Percentiles rank a stretch among this genome's conserved stretches.
phyloP scores from a whole-genome alignment of 2,113 vertebrate species.

The Calidris pugnax region DNA sequence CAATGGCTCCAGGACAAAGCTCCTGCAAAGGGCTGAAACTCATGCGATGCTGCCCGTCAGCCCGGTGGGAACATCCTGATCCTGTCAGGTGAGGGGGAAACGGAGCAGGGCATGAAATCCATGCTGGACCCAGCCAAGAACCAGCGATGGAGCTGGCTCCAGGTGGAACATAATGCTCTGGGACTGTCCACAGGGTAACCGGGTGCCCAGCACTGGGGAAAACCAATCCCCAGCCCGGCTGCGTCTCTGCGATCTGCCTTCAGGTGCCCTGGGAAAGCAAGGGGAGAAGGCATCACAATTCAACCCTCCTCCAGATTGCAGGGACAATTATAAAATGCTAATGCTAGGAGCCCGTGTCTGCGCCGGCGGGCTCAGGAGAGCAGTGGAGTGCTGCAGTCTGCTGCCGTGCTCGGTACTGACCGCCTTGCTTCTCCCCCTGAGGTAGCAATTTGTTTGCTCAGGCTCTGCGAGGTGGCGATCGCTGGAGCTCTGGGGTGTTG shows the following conservation, averaged over 20 bases:
- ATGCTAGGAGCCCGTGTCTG: not conserved
- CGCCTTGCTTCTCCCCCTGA: accelerated
- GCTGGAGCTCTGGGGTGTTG: not conserved
- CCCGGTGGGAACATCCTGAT: not conserved
- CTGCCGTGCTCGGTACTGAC: not conserved
- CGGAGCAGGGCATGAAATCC: not conserved
- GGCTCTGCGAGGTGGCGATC: not conserved
- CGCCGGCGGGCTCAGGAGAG: not conserved
- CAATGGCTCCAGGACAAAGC: not conserved
- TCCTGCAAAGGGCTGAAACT: not conserved
- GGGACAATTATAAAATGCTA: not conserved
- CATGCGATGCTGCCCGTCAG: accelerated
- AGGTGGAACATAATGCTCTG: not conserved
- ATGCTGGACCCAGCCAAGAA: not conserved
- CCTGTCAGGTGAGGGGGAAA: not conserved
- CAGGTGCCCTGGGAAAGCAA: not conserved
- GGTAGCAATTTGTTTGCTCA: not conserved
- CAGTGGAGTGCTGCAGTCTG: not conserved
- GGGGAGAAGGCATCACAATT: not conserved
- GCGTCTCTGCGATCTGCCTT: not conserved
- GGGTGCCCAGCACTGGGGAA: not conserved
- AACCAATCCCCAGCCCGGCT: not conserved
- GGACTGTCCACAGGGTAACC: accelerated
- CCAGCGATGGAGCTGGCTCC: not conserved
- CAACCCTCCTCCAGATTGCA: not conserved